phyloP scores from a whole-genome alignment of 2,888 invertebrate species.

The Strigamia crassipes region DNA sequence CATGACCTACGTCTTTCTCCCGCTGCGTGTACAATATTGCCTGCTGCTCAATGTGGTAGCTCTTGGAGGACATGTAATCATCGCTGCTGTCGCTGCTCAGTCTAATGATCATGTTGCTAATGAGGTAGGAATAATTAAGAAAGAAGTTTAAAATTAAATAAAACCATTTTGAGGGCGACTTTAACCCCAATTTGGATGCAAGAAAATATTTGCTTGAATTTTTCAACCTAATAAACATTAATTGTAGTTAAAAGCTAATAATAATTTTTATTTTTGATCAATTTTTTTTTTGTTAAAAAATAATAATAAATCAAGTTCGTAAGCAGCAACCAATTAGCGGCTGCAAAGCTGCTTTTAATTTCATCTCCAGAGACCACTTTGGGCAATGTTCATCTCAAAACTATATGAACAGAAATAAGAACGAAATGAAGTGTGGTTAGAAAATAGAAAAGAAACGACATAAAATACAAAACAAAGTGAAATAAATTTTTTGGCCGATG shows the following conservation, averaged over 20 bases:
- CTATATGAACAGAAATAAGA: background rate
- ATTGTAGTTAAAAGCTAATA: no score
- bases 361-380: background rate
- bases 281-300: no score
- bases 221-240: no score
- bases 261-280: no score
- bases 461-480: no score
- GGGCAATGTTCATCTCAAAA: slow-evolving; percentile 6
- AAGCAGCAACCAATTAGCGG: slow-evolving; percentile 4
- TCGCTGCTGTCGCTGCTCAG: background rate
- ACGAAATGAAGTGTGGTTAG: background rate
- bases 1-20: slow-evolving; percentile 74
- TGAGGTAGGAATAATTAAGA: slow-evolving; percentile 27
- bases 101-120: background rate
- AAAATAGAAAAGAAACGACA: background rate
- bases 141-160: background rate
- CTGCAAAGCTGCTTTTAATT: slow-evolving; percentile 15
- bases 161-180: background rate
- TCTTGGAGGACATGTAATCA: background rate
- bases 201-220: no score
- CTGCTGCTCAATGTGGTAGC: slow-evolving; percentile 47
- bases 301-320: background rate
- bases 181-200: no score
- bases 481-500: no score
- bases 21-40: slow-evolving; percentile 66